A percentile compares a stretch with the other conserved stretches of the same genome.
Evolutionary conservation across 2,797 vertebrate species (phyloP).

Genomic region (Pseudocheirus occidentalis): DNA sequence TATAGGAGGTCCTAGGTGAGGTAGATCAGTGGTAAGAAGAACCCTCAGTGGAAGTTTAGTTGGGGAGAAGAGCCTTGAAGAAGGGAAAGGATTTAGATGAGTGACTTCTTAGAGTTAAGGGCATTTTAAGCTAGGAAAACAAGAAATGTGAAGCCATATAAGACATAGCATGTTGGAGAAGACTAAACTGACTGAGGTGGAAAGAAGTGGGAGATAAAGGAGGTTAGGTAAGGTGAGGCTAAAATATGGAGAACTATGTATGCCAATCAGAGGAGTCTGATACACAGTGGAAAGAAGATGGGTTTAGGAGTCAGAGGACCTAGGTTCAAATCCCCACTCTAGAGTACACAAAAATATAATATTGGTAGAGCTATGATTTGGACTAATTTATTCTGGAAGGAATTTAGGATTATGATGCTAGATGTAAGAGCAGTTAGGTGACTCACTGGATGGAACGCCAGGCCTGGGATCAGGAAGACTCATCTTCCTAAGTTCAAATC

Average conservation of each 20-base stretch:
- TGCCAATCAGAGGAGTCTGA: background rate
- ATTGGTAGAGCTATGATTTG: background rate
- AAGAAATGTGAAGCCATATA: no score
- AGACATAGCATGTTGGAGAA: background rate
- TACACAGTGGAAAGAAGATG: background rate
- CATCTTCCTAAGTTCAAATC: background rate
- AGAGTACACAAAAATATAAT: background rate
- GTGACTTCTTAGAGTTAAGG: background rate
- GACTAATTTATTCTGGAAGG: background rate
- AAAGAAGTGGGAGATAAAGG: background rate
- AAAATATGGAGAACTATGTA: background rate
- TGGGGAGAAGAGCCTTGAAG: background rate
- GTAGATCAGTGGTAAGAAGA: background rate
- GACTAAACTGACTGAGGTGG: background rate
- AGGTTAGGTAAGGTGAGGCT: background rate
- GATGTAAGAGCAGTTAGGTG: background rate
- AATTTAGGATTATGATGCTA: background rate
- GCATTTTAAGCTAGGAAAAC: background rate
- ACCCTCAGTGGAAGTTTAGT: background rate
- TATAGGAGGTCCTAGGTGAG: background rate
- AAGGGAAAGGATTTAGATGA: background rate
- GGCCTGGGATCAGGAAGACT: background rate
- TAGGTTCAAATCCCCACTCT: background rate
- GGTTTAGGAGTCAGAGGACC: background rate
- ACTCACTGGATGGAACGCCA: background rate